Evolutionary conservation across 2,797 vertebrate genomes (phyloP).

Genomic region (Octomys mimax): DNA sequence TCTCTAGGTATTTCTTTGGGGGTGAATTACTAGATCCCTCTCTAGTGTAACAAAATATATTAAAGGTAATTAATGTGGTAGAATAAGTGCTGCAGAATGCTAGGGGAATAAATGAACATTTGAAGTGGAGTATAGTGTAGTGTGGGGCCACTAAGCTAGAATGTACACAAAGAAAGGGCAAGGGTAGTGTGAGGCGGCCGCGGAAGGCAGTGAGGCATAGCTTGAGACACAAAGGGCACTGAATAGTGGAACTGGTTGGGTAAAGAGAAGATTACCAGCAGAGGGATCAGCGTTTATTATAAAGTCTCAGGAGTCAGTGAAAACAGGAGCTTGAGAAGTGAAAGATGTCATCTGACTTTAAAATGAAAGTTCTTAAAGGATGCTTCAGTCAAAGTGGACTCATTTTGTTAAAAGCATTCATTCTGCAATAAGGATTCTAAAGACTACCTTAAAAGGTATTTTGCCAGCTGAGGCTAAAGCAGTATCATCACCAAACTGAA

Average conservation of each 20-base stretch:
- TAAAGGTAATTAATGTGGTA: neutral
- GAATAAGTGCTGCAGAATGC: neutral
- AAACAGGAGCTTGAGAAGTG: constrained; percentile 43
- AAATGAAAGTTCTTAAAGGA: constrained; percentile 65
- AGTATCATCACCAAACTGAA: constrained; percentile 36
- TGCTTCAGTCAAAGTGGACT: constrained; percentile 53
- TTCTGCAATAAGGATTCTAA: constrained; percentile 53
- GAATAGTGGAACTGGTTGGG: neutral
- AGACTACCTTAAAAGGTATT: constrained; percentile 19
- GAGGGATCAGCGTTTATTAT: neutral
- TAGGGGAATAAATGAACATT: neutral
- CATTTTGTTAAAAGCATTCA: constrained; percentile 53
- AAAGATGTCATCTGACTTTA: constrained; percentile 59
- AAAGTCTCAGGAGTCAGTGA: constrained; percentile 29
- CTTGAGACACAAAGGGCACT: neutral
- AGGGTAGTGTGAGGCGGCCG: neutral
- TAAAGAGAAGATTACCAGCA: constrained; percentile 25
- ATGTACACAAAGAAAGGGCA: neutral
- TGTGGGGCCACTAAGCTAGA: neutral
- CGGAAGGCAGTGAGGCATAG: neutral
- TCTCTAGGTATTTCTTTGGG: neutral
- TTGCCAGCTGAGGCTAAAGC: neutral
- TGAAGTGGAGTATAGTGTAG: constrained; percentile 12
- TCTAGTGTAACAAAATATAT: constrained; percentile 8
- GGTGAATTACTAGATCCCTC: constrained; percentile 38